Conservation (phyloP, 1,140 invertebrate genomes). For the Hylaeus volcanicus region DNA sequence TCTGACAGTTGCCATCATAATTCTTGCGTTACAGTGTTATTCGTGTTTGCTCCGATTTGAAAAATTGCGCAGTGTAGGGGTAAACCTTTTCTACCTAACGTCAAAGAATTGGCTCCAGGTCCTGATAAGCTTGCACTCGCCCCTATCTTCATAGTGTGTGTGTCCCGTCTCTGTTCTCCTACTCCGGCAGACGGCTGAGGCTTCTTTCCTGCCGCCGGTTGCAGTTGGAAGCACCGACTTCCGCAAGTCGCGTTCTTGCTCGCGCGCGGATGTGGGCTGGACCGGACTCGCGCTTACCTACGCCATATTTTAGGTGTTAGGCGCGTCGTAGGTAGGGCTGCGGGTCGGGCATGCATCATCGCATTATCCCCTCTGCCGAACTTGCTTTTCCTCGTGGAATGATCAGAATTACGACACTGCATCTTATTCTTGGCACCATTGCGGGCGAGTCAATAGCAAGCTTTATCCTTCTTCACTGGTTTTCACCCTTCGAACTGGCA, state of each 20-base stretch:
- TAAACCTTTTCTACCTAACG: too few species aligned
- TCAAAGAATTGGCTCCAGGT: too few species aligned
- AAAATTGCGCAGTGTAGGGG: too few species aligned
- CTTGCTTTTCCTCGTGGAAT: conserved; percentile 12
- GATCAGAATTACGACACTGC: conserved; percentile 25
- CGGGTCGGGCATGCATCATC: conserved; percentile 51
- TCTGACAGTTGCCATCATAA: too few species aligned
- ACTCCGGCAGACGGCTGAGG: conserved; percentile 47
- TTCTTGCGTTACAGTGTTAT: too few species aligned
- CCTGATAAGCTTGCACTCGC: too few species aligned
- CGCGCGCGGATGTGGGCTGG: conserved; percentile 66
- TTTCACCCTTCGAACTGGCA: too few species aligned
- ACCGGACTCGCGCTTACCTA: conserved; percentile 65
- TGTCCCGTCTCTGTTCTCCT: conserved; percentile 12
- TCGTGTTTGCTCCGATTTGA: too few species aligned
- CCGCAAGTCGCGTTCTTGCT: conserved; percentile 55
- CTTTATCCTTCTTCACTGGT: too few species aligned
- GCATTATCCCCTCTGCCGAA: conserved; percentile 47
- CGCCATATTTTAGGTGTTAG: conserved; percentile 63
- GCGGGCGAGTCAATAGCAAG: too few species aligned
- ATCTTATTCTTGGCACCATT: neutral
- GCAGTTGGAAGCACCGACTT: conserved; percentile 72
- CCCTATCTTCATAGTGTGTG: neutral
- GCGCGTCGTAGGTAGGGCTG: conserved; percentile 46
- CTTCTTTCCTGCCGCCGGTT: conserved; percentile 62